Evolutionary conservation across 2,888 invertebrate genomes (phyloP).

Genomic region (Lepetodrilus schrolli): DNA sequence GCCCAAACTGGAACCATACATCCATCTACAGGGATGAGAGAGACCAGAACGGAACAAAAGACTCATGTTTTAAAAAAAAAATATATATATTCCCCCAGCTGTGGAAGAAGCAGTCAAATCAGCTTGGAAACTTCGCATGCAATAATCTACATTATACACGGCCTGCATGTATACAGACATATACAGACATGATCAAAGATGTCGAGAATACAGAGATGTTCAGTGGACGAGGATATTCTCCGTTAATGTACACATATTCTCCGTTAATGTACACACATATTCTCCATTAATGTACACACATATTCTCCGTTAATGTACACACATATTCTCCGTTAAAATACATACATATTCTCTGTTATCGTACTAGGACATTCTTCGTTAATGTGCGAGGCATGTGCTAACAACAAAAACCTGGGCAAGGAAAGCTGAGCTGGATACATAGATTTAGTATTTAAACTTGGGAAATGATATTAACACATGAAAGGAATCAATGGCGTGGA

Average conservation of each 20-base stretch:
- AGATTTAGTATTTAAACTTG: slow-evolving; percentile 20
- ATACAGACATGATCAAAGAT: slow-evolving; percentile 28
- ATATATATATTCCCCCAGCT: slow-evolving; percentile 21
- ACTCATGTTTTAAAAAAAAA: no score
- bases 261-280: no score
- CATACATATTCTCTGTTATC: no score
- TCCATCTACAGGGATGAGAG: not conserved
- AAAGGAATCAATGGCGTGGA: not conserved
- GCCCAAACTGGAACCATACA: not conserved
- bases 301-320: no score
- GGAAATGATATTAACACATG: slow-evolving; percentile 3
- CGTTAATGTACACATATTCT: no score
- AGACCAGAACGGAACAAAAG: not conserved
- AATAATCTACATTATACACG: slow-evolving; percentile 31
- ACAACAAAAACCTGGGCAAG: no score
- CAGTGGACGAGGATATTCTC: not conserved
- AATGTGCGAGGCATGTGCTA: no score
- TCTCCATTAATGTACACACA: no score
- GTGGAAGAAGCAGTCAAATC: slow-evolving; percentile 24
- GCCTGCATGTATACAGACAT: slow-evolving; percentile 20
- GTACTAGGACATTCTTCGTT: no score
- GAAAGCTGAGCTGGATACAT: not conserved
- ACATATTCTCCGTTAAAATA: no score
- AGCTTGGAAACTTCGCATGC: slow-evolving; percentile 17
- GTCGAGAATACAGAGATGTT: not conserved